Percentiles rank a stretch among this genome's conserved stretches.
Evolutionary conservation across 2,797 vertebrate species (phyloP).

Genomic region (Synaphobranchus kaupii): DNA sequence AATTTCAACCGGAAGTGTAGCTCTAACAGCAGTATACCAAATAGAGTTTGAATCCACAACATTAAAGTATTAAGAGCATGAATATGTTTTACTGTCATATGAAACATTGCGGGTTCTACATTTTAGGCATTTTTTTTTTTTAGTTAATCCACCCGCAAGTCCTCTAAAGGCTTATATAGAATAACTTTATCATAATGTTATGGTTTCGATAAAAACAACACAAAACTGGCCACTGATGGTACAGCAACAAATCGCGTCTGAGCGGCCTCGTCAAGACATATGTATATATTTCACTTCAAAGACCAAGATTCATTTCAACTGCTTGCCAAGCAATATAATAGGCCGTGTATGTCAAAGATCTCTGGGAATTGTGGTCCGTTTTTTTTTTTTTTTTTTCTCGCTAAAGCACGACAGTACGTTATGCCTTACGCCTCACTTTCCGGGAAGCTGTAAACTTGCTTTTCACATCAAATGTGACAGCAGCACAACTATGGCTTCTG

Average conservation of each 20-base stretch:
- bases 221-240: not conserved
- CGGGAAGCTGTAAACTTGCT: not conserved
- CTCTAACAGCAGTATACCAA: no score
- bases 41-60: no score
- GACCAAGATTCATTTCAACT: not conserved
- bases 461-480: not conserved
- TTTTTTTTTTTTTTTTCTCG: not conserved
- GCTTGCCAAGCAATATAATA: not conserved
- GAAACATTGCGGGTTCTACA: not conserved
- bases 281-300: not conserved
- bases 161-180: not conserved
- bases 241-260: not conserved
- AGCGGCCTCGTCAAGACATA: not conserved
- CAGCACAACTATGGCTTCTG: conserved; percentile 54
- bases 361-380: conserved; percentile 6
- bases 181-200: no score
- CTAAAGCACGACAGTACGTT: not conserved
- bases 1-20: no score
- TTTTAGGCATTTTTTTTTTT: not conserved
- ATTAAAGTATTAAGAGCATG: no score
- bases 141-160: not conserved
- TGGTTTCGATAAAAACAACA: no score
- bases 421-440: not conserved
- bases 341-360: no score
- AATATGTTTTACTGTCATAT: not conserved